These are phyloP conservation scores for Drosophila oshimai DNA, from an alignment of 1,140 invertebrate species.

Conservation along the genomic window DNA sequence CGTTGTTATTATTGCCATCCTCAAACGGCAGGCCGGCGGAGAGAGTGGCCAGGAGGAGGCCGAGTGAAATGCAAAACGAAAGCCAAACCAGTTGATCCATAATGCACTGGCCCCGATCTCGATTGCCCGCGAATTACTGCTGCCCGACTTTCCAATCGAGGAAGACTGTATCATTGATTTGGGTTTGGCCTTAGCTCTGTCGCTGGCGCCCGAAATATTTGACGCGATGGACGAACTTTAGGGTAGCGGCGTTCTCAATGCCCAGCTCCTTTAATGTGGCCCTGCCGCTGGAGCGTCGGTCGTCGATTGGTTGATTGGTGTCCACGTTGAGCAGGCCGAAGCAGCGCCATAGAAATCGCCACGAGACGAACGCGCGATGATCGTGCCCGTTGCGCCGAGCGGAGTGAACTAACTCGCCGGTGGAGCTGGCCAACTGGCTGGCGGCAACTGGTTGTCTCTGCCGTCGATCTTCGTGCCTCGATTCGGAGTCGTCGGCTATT, in stretches of 20 bases:
- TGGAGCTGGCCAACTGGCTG: constrained; percentile 48
- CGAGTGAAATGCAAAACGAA: constrained; percentile 33
- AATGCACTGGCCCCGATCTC: constrained; percentile 17
- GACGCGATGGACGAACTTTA: constrained; percentile 85
- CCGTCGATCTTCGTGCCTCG: constrained; percentile 6
- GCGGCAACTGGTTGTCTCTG: constrained; percentile 54
- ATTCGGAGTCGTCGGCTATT: constrained; percentile 40
- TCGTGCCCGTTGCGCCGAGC: constrained; percentile 69
- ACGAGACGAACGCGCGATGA: constrained; percentile 85
- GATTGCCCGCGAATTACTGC: constrained; percentile 5
- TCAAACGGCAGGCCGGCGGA: constrained; percentile 53
- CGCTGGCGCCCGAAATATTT: constrained; percentile 70
- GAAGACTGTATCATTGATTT: constrained; percentile 3
- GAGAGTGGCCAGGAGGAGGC: constrained; percentile 17
- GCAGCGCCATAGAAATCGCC: constrained; percentile 88
- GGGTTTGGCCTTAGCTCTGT: constrained; percentile 30
- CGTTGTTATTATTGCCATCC: constrained; percentile 80
- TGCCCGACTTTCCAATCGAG: constrained; percentile 25
- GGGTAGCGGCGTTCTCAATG: constrained; percentile 84
- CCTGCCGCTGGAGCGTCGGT: constrained; percentile 83
- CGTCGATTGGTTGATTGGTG: constrained; percentile 68
- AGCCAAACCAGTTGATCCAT: constrained; percentile 41
- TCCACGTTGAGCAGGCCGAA: constrained; percentile 84
- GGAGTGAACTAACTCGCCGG: constrained; percentile 77
- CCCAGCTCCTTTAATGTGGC: constrained; percentile 82